These are phyloP conservation scores for Pseudomyrmex flavicornis DNA, from an alignment of 1,140 invertebrate species.

Conservation along the genomic window DNA sequence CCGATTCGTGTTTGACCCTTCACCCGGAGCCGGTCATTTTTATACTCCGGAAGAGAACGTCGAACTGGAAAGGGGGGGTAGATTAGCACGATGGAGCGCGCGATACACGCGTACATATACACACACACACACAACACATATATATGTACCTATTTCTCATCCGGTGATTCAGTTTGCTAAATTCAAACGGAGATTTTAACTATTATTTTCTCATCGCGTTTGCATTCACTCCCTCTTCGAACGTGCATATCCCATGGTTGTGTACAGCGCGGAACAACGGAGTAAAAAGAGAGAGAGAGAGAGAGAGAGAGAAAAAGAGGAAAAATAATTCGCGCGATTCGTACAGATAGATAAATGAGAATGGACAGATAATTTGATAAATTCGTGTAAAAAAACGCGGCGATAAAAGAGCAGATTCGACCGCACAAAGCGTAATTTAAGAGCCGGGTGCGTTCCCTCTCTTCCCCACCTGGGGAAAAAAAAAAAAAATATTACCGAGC, in stretches of 20 bases:
- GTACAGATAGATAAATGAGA: conserved; percentile 21
- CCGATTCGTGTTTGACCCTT: conserved; percentile 54
- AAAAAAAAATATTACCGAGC: conserved; percentile 33
- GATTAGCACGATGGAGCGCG: conserved; percentile 39
- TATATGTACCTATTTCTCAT: background rate
- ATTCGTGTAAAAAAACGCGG: conserved; percentile 15
- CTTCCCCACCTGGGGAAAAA: background rate
- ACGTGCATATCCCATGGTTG: background rate
- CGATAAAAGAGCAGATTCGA: background rate
- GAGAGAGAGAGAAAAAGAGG: no score
- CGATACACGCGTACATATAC: background rate
- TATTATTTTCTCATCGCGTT: no score
- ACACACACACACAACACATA: no score
- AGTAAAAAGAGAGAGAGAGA: background rate
- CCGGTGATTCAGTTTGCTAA: conserved; percentile 42
- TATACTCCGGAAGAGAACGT: conserved; percentile 38
- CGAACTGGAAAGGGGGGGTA: background rate
- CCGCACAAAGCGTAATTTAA: background rate
- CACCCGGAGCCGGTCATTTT: conserved; percentile 35
- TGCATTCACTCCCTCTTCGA: no score
- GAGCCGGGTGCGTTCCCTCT: background rate
- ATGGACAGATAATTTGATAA: conserved; percentile 31
- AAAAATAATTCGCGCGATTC: background rate
- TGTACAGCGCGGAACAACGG: conserved; percentile 10
- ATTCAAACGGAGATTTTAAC: conserved; percentile 6